These are phyloP conservation scores for Pardalotus punctatus DNA, from an alignment of 2,113 vertebrate genomes.

Conservation along the genomic window DNA sequence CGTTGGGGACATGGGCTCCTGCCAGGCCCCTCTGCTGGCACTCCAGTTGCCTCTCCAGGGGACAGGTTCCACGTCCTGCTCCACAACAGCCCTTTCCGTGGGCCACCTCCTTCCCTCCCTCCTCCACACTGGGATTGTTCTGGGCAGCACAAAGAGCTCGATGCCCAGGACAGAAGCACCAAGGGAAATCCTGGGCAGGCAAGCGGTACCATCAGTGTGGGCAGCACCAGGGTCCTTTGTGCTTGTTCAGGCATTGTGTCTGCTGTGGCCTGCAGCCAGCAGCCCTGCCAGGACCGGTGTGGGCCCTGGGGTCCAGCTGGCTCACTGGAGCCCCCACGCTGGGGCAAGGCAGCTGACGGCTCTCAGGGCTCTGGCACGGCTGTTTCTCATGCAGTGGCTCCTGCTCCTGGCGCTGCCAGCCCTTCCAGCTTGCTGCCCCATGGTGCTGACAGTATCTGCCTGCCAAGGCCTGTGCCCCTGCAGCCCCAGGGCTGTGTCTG, in stretches of 20 bases:
- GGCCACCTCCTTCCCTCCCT: neutral
- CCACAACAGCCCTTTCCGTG: neutral
- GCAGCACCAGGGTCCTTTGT: neutral
- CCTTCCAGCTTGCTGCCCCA: neutral
- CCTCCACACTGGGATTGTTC: neutral
- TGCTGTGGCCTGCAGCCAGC: neutral
- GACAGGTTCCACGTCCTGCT: neutral
- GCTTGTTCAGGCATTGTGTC: neutral
- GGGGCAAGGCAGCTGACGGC: accelerated
- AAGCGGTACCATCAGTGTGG: neutral
- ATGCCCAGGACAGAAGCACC: neutral
- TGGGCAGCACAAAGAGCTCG: neutral
- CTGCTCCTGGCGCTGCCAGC: neutral
- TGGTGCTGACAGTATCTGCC: neutral
- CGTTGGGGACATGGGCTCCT: neutral
- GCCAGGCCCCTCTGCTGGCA: neutral
- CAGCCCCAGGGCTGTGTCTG: neutral
- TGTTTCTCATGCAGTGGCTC: neutral
- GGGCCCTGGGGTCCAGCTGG: accelerated
- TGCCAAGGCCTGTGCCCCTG: neutral
- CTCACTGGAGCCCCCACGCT: accelerated
- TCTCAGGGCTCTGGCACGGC: accelerated
- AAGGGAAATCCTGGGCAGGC: neutral
- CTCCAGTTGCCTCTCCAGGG: neutral
- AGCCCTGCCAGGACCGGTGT: accelerated